phyloP scores from a whole-genome alignment of 2,797 vertebrate genomes.

The Siniperca obscura region DNA sequence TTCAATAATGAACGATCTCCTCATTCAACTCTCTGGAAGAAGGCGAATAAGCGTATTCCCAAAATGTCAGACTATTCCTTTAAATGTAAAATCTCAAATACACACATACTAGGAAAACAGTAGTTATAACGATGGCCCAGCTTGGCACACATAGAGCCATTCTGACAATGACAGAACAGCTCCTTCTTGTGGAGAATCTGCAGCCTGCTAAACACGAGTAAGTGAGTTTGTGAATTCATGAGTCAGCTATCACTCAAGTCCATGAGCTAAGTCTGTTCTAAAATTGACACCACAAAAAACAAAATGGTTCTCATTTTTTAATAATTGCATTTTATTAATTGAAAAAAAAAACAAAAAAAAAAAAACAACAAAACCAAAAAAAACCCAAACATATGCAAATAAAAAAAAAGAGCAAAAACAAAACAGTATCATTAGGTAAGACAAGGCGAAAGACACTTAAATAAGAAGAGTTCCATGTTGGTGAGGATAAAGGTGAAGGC shows the following conservation, averaged over 20 bases:
- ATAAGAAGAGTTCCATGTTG: slow-evolving; percentile 83
- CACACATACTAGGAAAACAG: not conserved
- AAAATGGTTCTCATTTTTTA: slow-evolving; percentile 67
- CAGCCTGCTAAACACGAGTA: not conserved
- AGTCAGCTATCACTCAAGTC: not conserved
- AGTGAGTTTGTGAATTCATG: not conserved
- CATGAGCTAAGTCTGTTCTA: not conserved
- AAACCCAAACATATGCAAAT: slow-evolving; percentile 64
- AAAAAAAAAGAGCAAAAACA: slow-evolving; percentile 56
- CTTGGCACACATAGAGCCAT: not conserved
- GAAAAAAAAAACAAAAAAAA: slow-evolving; percentile 65
- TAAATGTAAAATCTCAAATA: not conserved
- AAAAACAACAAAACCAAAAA: slow-evolving; percentile 65
- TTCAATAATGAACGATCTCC: not conserved
- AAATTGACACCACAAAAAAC: slow-evolving; percentile 29
- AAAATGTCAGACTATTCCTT: not conserved
- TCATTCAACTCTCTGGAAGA: not conserved
- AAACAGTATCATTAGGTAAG: slow-evolving; percentile 82
- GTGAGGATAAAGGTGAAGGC: slow-evolving; percentile 74
- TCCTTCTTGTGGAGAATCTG: not conserved
- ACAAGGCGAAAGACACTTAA: slow-evolving; percentile 85
- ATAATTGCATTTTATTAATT: slow-evolving; percentile 89
- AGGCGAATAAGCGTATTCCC: not conserved
- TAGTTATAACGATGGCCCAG: no score
- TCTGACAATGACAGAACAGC: not conserved